Percentiles rank a stretch among this genome's conserved stretches.
Evolutionary conservation across 2,113 vertebrate species (phyloP).

Genomic region (Columbina picui): DNA sequence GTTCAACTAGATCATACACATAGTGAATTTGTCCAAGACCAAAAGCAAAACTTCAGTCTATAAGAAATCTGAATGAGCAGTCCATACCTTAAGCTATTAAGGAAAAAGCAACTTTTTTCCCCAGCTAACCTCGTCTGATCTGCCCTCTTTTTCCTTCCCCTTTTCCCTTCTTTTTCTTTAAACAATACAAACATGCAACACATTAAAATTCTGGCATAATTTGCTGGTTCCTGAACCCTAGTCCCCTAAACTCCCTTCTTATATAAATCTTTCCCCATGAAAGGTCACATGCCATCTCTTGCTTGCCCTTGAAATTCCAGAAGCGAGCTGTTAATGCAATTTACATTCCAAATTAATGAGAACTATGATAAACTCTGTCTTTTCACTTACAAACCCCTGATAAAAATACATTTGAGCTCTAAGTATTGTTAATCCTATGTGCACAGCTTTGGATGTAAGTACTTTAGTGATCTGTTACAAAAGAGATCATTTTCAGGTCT

Average conservation of each 20-base stretch:
- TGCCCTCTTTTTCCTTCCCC: background rate
- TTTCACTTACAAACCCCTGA: constrained; percentile 25
- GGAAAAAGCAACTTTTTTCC: background rate
- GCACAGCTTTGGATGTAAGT: background rate
- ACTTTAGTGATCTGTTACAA: background rate
- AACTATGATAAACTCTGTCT: constrained; percentile 68
- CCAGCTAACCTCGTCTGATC: background rate
- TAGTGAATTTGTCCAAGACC: background rate
- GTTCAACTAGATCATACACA: background rate
- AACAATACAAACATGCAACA: constrained; percentile 13
- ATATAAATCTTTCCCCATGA: constrained; percentile 68
- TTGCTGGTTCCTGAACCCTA: constrained; percentile 62
- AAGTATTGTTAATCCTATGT: background rate
- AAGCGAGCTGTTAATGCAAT: constrained; percentile 62
- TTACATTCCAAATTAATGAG: constrained; percentile 77
- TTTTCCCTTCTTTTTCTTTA: constrained; percentile 20
- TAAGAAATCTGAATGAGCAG: background rate
- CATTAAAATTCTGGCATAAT: constrained; percentile 57
- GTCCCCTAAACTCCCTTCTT: constrained; percentile 56
- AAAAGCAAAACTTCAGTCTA: background rate
- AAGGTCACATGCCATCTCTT: constrained; percentile 73
- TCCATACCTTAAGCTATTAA: background rate
- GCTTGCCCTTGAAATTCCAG: constrained; percentile 72
- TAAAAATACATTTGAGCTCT: constrained; percentile 20
- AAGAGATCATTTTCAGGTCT: background rate